Evolutionary conservation across 2,888 invertebrate species (phyloP).

Genomic region (Rapana venosa): DNA sequence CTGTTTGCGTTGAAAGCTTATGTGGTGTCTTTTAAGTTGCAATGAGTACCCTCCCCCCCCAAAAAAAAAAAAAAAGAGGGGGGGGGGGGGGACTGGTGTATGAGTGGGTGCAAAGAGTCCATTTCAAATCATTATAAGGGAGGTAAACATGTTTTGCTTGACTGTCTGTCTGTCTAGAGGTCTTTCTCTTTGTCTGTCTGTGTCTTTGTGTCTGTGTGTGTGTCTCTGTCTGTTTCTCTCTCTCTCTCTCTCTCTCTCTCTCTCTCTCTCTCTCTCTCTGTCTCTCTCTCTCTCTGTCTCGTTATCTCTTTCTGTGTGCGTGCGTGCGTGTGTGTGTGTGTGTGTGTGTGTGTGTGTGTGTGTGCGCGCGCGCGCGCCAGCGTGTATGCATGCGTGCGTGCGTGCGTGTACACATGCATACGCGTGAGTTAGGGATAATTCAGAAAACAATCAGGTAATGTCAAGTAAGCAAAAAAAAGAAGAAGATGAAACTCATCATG

Average conservation of each 20-base stretch:
- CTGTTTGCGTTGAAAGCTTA: too few relatives aligned
- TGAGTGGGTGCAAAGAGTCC: too few relatives aligned
- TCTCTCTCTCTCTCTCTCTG: neutral
- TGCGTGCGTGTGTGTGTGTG: neutral
- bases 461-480: too few relatives aligned
- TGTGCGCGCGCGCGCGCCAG: neutral
- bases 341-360: conserved; percentile 11
- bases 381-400: conserved; percentile 7
- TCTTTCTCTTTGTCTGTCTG: neutral
- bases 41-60: too few relatives aligned
- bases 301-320: conserved; percentile 9
- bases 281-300: conserved; percentile 5
- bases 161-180: neutral
- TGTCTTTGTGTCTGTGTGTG: neutral
- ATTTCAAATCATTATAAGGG: too few relatives aligned
- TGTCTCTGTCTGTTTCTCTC: neutral
- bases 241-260: neutral
- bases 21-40: too few relatives aligned
- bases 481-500: too few relatives aligned
- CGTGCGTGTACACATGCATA: neutral
- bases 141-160: too few relatives aligned
- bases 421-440: neutral
- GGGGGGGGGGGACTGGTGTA: too few relatives aligned
- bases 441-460: too few relatives aligned
- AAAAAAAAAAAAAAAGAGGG: too few relatives aligned